Conservation (phyloP, 2,113 vertebrate genomes). For the Madoqua kirkii region DNA sequence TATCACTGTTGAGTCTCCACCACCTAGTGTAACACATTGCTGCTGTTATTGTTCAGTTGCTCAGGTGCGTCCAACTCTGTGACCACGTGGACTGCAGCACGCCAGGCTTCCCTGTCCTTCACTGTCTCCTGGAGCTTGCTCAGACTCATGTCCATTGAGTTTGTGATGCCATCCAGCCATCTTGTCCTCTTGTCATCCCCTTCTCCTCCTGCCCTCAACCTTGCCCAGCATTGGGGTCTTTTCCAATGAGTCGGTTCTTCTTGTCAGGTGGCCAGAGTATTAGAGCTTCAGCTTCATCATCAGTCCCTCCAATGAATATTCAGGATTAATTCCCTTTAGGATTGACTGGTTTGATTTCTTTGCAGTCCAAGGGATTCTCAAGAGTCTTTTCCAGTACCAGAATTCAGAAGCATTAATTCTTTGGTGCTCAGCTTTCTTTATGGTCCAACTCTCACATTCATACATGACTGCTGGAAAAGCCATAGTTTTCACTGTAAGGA, state of each 20-base stretch:
- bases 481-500: too few species aligned
- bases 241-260: not conserved
- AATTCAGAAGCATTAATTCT: not conserved
- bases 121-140: not conserved
- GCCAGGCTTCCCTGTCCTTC: not conserved
- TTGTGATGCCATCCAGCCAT: not conserved
- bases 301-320: not conserved
- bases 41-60: not conserved
- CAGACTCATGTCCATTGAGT: not conserved
- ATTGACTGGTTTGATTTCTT: not conserved
- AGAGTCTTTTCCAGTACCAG: not conserved
- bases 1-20: not conserved
- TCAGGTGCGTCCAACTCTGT: not conserved
- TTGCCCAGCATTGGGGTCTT: not conserved
- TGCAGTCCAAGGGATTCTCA: not conserved
- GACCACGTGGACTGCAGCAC: not conserved
- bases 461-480: not conserved
- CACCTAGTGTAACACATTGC: not conserved
- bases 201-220: not conserved
- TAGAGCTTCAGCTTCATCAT: not conserved
- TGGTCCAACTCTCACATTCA: not conserved
- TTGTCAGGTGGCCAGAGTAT: not conserved
- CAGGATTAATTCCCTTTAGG: not conserved
- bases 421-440: not conserved
- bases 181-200: not conserved